These are phyloP conservation scores for Nymphalis urticae DNA, from an alignment of 2,888 invertebrate species.

Conservation along the genomic window DNA sequence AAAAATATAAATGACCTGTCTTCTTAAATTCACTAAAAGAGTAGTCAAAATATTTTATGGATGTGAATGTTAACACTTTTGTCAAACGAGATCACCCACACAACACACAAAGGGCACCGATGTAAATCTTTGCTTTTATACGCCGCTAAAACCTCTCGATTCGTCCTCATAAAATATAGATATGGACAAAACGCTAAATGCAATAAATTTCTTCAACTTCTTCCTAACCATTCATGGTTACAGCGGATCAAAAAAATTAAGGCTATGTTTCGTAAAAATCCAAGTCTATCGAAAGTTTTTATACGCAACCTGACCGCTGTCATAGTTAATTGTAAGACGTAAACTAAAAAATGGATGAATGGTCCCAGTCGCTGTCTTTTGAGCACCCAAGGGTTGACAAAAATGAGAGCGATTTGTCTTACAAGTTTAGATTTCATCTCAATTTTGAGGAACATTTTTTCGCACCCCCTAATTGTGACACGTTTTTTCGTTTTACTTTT, in stretches of 20 bases:
- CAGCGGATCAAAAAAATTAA: slow-evolving; percentile 49
- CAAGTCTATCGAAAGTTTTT: slow-evolving; percentile 50
- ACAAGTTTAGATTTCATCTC: slow-evolving; percentile 70
- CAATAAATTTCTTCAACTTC: slow-evolving; percentile 64
- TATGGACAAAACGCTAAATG: slow-evolving; percentile 70
- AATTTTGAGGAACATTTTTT: slow-evolving; percentile 66
- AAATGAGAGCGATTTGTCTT: slow-evolving; percentile 75
- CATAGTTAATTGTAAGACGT: slow-evolving; percentile 70
- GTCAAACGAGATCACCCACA: slow-evolving; percentile 73
- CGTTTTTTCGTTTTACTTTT: slow-evolving; percentile 40
- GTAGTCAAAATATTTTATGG: slow-evolving; percentile 81
- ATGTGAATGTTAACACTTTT: slow-evolving; percentile 77
- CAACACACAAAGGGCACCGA: slow-evolving; percentile 67
- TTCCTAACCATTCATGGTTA: slow-evolving; percentile 50
- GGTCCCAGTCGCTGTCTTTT: slow-evolving; percentile 54
- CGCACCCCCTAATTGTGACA: slow-evolving; percentile 64
- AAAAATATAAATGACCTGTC: slow-evolving; percentile 46
- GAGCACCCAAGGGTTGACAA: slow-evolving; percentile 73
- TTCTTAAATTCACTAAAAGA: slow-evolving; percentile 62
- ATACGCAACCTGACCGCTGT: slow-evolving; percentile 73
- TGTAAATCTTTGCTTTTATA: slow-evolving; percentile 70
- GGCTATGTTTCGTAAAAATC: slow-evolving; percentile 59
- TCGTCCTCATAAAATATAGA: slow-evolving; percentile 71
- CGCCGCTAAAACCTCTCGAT: slow-evolving; percentile 59
- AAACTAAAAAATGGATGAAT: slow-evolving; percentile 74